Evolutionary conservation across 2,888 invertebrate species (phyloP), one percentile per base, ranked within the genome.

Genomic region (Coremacera marginata): DNA sequence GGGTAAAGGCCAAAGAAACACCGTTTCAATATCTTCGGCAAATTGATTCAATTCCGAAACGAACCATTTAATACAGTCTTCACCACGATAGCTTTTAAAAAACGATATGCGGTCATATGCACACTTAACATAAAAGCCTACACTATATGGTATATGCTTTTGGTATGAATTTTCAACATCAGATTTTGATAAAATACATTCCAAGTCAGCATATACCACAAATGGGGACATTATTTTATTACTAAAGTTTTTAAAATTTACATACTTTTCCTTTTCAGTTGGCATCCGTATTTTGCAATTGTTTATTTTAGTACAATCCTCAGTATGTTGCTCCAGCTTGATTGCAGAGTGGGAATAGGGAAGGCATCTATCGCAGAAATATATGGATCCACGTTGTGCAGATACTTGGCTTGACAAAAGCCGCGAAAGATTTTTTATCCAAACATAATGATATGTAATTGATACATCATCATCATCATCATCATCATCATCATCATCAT

Each of bases 101-200:
- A 31, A 31, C 31, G 31, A 31, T 31, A 31, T 25, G 57, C 22
- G 22, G 57, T 57, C 57, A 57, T 57, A 25, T 2, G 25, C 0
- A 25, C 57, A 57, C 2, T 57, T 57, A 8, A 25, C 9, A 31
- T 22, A 57, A 57, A 0, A 57, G 2, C 25, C 57, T 0, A 14
- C 57, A 57, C 57, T 57, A 57, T 57, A n/a, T 25, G 57, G 57
- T 57, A 25, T 57, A 57, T 57, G 57, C 57, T 57, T 22, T 5
- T 57, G 57, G 11, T 57, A 57, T 57, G 4, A 0, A n/a, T n/a
- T 57, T 57, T 4, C 16, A 19, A 25, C 19, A 57, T 5, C 2
- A 7, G 7, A 57, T 5, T 25, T 25, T n/a, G 27, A 5, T 22
- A 57, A 57, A 57, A 57, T 16, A 4, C 57, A 57, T 22, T 57